phyloP scores from a whole-genome alignment of 2,797 vertebrate species.

The Hippoglossus hippoglossus region DNA sequence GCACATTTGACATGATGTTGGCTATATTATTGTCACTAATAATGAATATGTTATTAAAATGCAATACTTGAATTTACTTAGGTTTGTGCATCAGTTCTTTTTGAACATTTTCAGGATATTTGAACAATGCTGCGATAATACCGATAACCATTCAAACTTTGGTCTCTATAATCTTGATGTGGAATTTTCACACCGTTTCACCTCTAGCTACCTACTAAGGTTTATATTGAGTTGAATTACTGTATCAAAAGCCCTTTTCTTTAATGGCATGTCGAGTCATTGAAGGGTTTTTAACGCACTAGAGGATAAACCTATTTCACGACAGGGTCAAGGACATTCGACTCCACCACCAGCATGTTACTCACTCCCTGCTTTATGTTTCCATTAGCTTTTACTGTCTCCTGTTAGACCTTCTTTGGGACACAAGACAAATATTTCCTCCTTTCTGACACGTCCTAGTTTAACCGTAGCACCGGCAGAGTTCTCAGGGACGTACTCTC shows the following conservation, averaged over 20 bases:
- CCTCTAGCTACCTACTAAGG: too few relatives aligned
- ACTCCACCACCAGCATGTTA: neutral
- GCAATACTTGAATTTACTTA: too few relatives aligned
- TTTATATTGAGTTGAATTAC: neutral
- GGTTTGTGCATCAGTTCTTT: too few relatives aligned
- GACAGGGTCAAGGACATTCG: neutral
- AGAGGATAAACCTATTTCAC: neutral
- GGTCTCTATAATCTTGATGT: too few relatives aligned
- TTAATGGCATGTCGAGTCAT: neutral
- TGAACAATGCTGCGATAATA: too few relatives aligned
- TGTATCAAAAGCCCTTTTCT: neutral
- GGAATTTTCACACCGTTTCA: too few relatives aligned
- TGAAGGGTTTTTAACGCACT: too few relatives aligned
- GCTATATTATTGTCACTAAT: too few relatives aligned
- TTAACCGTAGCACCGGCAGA: conserved; percentile 18
- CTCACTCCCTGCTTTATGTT: conserved; percentile 9
- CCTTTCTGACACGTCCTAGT: conserved; percentile 14
- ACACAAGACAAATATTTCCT: conserved; percentile 8
- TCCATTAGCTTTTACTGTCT: neutral
- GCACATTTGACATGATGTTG: too few relatives aligned
- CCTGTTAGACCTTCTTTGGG: neutral
- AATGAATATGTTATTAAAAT: too few relatives aligned
- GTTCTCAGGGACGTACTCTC: conserved; percentile 7
- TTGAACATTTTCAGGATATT: too few relatives aligned
- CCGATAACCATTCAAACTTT: too few relatives aligned